phyloP scores from a whole-genome alignment of 2,888 invertebrate species.

The Andrena bicolor region DNA sequence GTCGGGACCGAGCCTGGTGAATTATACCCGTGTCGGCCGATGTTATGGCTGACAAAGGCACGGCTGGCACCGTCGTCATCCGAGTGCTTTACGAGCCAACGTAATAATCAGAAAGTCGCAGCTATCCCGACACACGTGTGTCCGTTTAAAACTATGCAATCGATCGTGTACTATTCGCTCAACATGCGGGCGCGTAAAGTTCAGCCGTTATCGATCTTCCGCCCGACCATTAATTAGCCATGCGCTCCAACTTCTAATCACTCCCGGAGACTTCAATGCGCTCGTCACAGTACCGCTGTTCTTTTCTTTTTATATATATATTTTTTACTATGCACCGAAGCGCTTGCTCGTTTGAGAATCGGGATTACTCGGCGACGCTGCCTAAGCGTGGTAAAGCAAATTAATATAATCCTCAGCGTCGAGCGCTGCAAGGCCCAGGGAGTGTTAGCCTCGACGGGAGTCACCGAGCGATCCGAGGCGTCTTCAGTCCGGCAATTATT shows the following conservation, averaged over 20 bases:
- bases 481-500: constrained; percentile 52
- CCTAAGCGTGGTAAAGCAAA: background rate
- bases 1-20: constrained; percentile 21
- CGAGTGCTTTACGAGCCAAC: constrained; percentile 35
- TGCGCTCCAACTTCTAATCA: background rate
- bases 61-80: constrained; percentile 32
- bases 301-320: background rate
- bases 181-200: background rate
- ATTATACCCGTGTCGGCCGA: constrained; percentile 27
- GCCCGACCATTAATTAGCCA: background rate
- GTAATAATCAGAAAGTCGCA: constrained; percentile 33
- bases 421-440: constrained; percentile 21
- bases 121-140: background rate
- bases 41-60: constrained; percentile 45
- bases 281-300: background rate
- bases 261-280: background rate
- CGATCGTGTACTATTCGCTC: constrained; percentile 3
- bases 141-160: background rate
- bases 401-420: constrained; percentile 20
- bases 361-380: background rate
- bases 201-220: constrained; percentile 6
- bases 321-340: background rate
- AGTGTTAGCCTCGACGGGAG: constrained; percentile 13
- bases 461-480: constrained; percentile 27
- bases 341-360: no score